phyloP scores from a whole-genome alignment of 2,888 invertebrate species.

The Cantharis rufa region DNA sequence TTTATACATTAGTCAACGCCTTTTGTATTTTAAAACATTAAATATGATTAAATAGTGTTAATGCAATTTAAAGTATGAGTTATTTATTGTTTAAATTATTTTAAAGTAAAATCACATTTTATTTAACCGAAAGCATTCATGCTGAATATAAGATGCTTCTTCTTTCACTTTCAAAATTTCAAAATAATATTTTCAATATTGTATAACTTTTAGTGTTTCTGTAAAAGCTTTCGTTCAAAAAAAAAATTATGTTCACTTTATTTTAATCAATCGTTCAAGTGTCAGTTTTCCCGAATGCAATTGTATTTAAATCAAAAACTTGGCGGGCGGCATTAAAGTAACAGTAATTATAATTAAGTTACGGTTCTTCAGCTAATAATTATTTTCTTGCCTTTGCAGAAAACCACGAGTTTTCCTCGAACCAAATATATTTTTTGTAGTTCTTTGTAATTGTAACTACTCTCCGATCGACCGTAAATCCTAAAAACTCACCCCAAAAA shows the following conservation, averaged over 20 bases:
- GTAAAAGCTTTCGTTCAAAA: not conserved
- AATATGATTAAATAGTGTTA: not conserved
- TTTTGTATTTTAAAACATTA: not conserved
- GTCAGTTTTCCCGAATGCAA: too few relatives aligned
- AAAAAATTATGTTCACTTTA: not conserved
- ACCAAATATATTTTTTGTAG: too few relatives aligned
- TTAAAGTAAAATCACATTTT: not conserved
- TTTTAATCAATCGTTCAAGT: too few relatives aligned
- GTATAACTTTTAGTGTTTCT: not conserved
- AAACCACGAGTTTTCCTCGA: too few relatives aligned
- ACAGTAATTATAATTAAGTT: too few relatives aligned
- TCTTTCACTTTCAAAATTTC: not conserved
- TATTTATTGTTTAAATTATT: not conserved
- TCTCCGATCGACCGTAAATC: too few relatives aligned
- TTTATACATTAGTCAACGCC: not conserved
- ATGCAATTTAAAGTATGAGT: not conserved
- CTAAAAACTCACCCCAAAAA: too few relatives aligned
- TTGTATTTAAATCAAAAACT: too few relatives aligned
- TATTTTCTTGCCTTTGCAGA: too few relatives aligned
- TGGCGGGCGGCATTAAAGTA: too few relatives aligned
- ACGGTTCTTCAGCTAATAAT: too few relatives aligned
- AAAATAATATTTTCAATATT: not conserved
- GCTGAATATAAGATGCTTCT: not conserved
- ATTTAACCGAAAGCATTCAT: not conserved
- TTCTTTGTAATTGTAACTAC: too few relatives aligned